These are phyloP conservation scores for Leptinotarsa undecemlineata DNA, from an alignment of 1,140 invertebrate species.

Conservation along the genomic window DNA sequence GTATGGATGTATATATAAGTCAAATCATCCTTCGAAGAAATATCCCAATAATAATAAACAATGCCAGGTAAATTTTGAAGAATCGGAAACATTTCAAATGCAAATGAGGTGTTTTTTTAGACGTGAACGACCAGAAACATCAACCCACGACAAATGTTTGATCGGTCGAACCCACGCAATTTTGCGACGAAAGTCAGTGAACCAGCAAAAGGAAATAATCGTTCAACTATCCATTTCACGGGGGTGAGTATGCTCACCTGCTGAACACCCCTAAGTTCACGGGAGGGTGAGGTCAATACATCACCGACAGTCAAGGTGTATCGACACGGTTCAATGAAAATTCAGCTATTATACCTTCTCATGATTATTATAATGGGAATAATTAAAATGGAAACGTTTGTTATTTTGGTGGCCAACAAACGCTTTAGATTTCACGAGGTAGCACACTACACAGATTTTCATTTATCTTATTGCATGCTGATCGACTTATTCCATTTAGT, in stretches of 20 bases:
- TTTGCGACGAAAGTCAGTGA: neutral
- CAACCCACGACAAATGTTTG: neutral
- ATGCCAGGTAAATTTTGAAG: no score
- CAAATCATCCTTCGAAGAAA: no score
- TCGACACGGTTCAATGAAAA: constrained; percentile 28
- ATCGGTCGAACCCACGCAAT: neutral
- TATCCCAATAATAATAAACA: no score
- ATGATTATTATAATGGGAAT: constrained; percentile 24
- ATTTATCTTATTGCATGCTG: no score
- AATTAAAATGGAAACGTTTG: constrained; percentile 19
- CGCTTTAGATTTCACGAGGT: no score
- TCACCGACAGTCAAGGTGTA: constrained; percentile 31
- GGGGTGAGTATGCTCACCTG: constrained; percentile 12
- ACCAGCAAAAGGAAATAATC: constrained; percentile 18
- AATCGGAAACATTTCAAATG: no score
- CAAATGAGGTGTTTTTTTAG: no score
- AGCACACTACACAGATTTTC: no score
- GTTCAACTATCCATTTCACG: constrained; percentile 5
- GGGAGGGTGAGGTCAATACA: constrained; percentile 15
- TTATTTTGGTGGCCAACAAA: neutral
- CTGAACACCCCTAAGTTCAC: constrained; percentile 2
- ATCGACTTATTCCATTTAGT: no score
- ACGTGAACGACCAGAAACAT: no score
- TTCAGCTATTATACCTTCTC: constrained; percentile 28
- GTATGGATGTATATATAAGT: no score